These are phyloP conservation scores for Athene noctua DNA, from an alignment of 2,113 vertebrate genomes.

Conservation along the genomic window DNA sequence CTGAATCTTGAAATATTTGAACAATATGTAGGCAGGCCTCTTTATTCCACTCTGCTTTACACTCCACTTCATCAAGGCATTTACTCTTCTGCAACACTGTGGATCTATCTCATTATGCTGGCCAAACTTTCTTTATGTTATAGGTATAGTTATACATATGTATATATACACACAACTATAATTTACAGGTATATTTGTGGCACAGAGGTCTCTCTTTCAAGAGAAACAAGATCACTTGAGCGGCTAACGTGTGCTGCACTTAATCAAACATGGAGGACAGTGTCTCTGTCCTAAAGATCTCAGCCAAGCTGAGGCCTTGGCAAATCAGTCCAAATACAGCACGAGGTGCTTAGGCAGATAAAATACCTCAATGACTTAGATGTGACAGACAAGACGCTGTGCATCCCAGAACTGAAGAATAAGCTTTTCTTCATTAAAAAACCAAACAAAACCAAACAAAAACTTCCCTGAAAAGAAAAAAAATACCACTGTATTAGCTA, in stretches of 20 bases:
- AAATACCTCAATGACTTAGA: background rate
- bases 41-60: background rate
- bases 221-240: background rate
- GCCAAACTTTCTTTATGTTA: background rate
- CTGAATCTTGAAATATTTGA: background rate
- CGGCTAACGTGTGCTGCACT: background rate
- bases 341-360: accelerated
- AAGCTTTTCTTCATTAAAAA: background rate
- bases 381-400: background rate
- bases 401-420: background rate
- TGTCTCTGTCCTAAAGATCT: background rate
- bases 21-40: background rate
- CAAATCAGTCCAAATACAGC: background rate
- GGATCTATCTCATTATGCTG: background rate
- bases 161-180: no score
- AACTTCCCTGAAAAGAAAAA: background rate
- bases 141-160: no score
- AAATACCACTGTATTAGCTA: background rate
- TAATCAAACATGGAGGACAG: background rate
- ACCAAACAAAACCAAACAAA: no score
- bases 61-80: background rate
- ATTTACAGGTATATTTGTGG: background rate
- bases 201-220: background rate
- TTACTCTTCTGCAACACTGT: background rate
- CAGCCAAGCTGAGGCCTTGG: background rate